phyloP scores from a whole-genome alignment of 2,797 vertebrate species.

The Sebastolobus alascanus region DNA sequence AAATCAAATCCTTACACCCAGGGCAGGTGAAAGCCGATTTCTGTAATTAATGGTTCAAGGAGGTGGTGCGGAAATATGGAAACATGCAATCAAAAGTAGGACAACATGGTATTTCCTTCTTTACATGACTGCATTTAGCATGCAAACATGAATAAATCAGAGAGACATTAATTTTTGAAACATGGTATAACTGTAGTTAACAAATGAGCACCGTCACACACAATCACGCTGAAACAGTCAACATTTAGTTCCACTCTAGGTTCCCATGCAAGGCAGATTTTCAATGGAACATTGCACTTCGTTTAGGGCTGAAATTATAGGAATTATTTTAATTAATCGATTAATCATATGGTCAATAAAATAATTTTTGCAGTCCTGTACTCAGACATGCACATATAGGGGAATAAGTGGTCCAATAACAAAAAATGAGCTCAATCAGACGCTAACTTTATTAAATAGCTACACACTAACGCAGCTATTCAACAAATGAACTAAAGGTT shows the following conservation, averaged over 20 bases:
- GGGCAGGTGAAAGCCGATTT: constrained; percentile 56
- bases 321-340: neutral
- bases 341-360: neutral
- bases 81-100: constrained; percentile 29
- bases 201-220: constrained; percentile 11
- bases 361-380: neutral
- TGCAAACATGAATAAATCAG: constrained; percentile 32
- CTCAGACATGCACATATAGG: neutral
- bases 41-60: constrained; percentile 59
- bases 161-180: constrained; percentile 15
- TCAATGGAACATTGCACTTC: neutral
- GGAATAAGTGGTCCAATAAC: neutral
- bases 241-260: neutral
- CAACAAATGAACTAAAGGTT: neutral
- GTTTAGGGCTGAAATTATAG: neutral
- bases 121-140: neutral
- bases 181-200: neutral
- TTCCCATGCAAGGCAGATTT: neutral
- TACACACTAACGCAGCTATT: neutral
- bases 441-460: neutral
- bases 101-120: constrained; percentile 12
- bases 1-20: constrained; percentile 64
- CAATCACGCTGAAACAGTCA: neutral
- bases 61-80: constrained; percentile 30
- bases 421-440: neutral